Base-by-base conservation (phyloP, 2,888 invertebrate species). In the Drosophila putrida region DNA sequence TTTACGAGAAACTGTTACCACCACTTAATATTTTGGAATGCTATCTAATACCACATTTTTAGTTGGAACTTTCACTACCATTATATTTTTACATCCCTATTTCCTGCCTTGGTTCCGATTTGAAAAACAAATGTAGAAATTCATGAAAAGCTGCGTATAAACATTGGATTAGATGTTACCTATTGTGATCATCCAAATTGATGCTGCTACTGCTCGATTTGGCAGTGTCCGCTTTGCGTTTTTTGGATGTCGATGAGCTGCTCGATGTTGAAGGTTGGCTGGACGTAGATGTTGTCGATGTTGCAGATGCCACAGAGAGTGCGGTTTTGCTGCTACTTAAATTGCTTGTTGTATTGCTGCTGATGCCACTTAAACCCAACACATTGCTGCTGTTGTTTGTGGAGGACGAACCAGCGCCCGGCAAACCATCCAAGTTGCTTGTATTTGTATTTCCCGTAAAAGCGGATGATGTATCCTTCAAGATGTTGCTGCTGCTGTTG, bases 181-280 rank as follows among this genome's bases (percentile, higher is more conserved):
- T 92, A 80, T 91, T 91, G 47, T 90, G 83, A 66, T 92, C 92
- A 46, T 91, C 90, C 25, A 85, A 47, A 11, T 68, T 58, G 4
- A 64, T 62, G 38, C 47, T 47, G 31, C 46, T 46, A 9, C 47
- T 47, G 15, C 74, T 86, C 27, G 90, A 74, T 58, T 90, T 90
- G 0, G 82, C 50, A 5, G 57, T 72, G 44, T 92, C 92, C 4
- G 88, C 90, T 77, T 92, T 92, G 8, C 92, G 89, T 63, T 93
- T 92, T 62, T 93, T 92, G 0, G 90, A 89, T 4, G 85, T 33
- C 5, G 91, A 80, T 20, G 82, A 75, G 50, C 57, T 62, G 54
- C 61, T 63, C 1, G 66, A 13, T 20, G 57, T 38, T 39, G 41
- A 31, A 6, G 59, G 9, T 27, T 49, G 79, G 57, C 33, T 76